Evolutionary conservation across 2,113 vertebrate species (phyloP).

Genomic region (Anhinga rufa): DNA sequence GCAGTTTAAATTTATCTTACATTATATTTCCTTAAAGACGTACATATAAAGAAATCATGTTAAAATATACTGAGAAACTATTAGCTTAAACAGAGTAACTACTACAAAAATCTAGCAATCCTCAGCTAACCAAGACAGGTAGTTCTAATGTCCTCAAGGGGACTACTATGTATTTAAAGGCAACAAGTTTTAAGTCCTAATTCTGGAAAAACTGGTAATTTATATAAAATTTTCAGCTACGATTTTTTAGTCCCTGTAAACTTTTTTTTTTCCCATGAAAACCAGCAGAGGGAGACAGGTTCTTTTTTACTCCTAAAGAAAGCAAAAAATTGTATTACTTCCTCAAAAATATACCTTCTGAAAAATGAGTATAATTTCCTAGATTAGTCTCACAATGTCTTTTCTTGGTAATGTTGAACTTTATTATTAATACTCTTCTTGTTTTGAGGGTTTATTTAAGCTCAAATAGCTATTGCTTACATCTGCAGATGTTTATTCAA

Average conservation of each 20-base stretch:
- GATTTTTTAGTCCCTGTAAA: neutral
- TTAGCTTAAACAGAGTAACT: neutral
- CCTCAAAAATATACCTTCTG: neutral
- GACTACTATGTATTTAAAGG: neutral
- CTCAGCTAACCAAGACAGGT: neutral
- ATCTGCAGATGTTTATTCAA: neutral
- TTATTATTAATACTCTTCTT: neutral
- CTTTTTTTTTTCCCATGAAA: neutral
- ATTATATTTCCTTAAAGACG: neutral
- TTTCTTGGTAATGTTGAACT: neutral
- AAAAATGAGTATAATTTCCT: neutral
- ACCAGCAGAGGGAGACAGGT: constrained; percentile 67
- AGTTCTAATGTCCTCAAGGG: neutral
- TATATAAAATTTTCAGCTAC: neutral
- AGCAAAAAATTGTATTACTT: neutral
- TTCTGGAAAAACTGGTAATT: neutral
- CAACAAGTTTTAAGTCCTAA: neutral
- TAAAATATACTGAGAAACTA: neutral
- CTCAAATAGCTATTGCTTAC: neutral
- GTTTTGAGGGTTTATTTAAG: neutral
- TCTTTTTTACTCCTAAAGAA: neutral
- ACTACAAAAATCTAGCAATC: neutral
- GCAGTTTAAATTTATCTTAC: neutral
- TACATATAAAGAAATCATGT: neutral
- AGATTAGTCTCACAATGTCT: neutral